Evolutionary conservation across 2,113 vertebrate genomes (phyloP).

Genomic region (Mus pahari): DNA sequence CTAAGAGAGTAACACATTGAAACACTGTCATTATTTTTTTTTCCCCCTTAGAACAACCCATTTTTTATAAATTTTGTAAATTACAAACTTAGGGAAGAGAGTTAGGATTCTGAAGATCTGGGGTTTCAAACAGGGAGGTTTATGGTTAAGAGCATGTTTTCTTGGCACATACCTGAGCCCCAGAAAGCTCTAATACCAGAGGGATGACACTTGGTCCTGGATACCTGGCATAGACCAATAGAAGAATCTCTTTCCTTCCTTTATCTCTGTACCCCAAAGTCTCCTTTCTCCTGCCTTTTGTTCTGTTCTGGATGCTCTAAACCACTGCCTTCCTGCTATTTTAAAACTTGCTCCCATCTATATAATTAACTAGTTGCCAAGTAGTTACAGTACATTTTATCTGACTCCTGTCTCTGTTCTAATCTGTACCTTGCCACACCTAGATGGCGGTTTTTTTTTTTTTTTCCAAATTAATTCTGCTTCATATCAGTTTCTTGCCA

Average conservation of each 20-base stretch:
- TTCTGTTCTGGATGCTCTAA: background rate
- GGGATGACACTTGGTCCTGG: fast-evolving
- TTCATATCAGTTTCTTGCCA: constrained; percentile 25
- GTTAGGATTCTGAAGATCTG: background rate
- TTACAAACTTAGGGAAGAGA: background rate
- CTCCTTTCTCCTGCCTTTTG: background rate
- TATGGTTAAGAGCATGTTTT: background rate
- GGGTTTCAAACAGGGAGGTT: background rate
- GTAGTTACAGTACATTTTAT: background rate
- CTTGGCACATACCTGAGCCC: fast-evolving
- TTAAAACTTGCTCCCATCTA: background rate
- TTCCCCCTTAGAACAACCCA: background rate
- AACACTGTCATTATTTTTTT: background rate
- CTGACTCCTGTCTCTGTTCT: background rate
- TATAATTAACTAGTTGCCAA: background rate
- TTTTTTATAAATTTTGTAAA: background rate
- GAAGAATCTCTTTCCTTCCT: background rate
- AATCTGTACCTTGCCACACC: background rate
- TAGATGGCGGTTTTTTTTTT: background rate
- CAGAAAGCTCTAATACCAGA: no score
- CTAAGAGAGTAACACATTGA: background rate
- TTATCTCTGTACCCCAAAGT: no score
- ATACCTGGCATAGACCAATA: background rate
- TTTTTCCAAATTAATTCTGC: constrained; percentile 26
- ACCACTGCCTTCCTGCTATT: background rate